Evolutionary conservation across 2,888 invertebrate species (phyloP).

Genomic region (Ophioninae sp.): DNA sequence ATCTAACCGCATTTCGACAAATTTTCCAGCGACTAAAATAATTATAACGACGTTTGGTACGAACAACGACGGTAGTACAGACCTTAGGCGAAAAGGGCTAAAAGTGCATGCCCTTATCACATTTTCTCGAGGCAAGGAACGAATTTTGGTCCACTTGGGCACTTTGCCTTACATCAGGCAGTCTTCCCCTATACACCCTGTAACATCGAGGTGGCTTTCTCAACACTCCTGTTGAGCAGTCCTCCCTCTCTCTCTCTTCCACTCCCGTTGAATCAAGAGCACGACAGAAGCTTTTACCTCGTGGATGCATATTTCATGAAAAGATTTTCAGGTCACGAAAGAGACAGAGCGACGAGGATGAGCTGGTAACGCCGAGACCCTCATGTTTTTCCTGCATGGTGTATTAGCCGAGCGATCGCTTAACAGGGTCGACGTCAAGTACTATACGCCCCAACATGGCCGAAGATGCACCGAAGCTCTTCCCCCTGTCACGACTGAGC

Average conservation of each 20-base stretch:
- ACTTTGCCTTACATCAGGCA: slow-evolving; percentile 37
- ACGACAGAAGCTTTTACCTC: slow-evolving; percentile 63
- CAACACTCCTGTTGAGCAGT: slow-evolving; percentile 27
- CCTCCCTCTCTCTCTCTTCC: slow-evolving; percentile 1
- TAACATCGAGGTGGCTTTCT: slow-evolving; percentile 46
- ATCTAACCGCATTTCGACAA: neutral
- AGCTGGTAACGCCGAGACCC: slow-evolving; percentile 20
- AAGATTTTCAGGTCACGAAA: slow-evolving; percentile 63
- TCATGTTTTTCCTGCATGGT: slow-evolving; percentile 26
- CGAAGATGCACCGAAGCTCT: slow-evolving; percentile 18
- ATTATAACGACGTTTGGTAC: neutral
- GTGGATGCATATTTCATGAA: slow-evolving; percentile 62
- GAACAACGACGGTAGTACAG: neutral
- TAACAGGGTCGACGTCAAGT: slow-evolving; percentile 38
- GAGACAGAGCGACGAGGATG: slow-evolving; percentile 34
- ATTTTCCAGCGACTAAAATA: neutral
- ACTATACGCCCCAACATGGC: neutral
- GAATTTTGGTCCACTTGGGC: slow-evolving; percentile 37
- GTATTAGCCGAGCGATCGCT: slow-evolving; percentile 49
- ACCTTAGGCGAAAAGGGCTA: neutral
- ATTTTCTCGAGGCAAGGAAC: slow-evolving; percentile 9
- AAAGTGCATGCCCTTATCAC: slow-evolving; percentile 9
- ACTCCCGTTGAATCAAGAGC: slow-evolving; percentile 18
- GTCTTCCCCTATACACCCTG: slow-evolving; percentile 18
- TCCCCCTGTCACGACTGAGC: slow-evolving; percentile 15